Percentiles rank a stretch among this genome's conserved stretches.
These are phyloP conservation scores for Danio kyathit DNA, from an alignment of 2,797 vertebrate species.

Conservation along the genomic window DNA sequence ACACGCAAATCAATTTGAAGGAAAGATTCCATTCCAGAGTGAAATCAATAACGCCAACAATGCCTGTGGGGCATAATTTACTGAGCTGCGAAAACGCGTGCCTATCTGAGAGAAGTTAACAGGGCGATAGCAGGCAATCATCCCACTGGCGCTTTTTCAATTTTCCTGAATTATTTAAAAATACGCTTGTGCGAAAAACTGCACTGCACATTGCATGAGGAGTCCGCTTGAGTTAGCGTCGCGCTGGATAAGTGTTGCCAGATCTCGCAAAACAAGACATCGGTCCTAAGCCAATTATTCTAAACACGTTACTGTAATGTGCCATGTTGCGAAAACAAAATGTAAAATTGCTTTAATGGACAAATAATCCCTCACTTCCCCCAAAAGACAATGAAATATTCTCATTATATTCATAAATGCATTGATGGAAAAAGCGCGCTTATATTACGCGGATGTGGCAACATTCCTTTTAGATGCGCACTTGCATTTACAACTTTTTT, in stretches of 20 bases:
- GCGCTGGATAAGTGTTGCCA: neutral
- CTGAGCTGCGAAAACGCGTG: constrained; percentile 6
- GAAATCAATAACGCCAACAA: constrained; percentile 42
- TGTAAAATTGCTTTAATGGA: neutral
- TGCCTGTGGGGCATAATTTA: constrained; percentile 38
- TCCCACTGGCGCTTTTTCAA: constrained; percentile 26
- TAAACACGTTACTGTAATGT: neutral
- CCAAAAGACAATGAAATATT: neutral
- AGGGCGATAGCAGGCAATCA: constrained; percentile 33
- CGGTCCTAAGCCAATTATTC: neutral
- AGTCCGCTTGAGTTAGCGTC: constrained; percentile 1
- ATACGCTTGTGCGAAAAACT: constrained; percentile 32
- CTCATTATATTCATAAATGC: neutral
- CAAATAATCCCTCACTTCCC: neutral
- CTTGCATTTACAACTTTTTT: neutral
- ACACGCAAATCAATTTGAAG: constrained; percentile 35
- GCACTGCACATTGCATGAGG: constrained; percentile 24
- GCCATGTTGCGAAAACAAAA: neutral
- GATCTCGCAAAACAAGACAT: neutral
- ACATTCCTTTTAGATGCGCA: neutral
- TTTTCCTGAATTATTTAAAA: constrained; percentile 43
- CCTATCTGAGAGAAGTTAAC: constrained; percentile 20
- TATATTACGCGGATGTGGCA: neutral
- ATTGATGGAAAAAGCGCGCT: neutral
- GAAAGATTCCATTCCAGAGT: constrained; percentile 32